Percentiles rank a stretch among this genome's conserved stretches.
Conservation (phyloP, 1,140 invertebrate species). For the Drosophila punjabiensis region DNA sequence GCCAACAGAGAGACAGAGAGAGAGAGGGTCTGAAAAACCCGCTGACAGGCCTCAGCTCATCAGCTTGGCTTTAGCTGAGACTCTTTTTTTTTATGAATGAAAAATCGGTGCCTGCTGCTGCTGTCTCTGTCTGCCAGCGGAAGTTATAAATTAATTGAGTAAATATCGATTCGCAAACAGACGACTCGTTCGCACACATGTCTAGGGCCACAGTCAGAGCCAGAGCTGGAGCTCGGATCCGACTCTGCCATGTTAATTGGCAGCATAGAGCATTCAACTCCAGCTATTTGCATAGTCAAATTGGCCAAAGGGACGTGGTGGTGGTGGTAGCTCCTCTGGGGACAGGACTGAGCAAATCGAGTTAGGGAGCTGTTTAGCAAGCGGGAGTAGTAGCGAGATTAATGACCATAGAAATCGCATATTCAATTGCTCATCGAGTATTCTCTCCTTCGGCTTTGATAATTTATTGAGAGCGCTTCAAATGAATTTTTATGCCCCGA, state of each 20-base stretch:
- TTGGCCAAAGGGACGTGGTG: conserved; percentile 42
- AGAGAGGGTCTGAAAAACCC: conserved; percentile 48
- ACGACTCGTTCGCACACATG: conserved; percentile 23
- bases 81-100: conserved; percentile 72
- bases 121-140: conserved; percentile 57
- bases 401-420: conserved; percentile 76
- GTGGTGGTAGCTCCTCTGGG: background rate
- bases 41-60: conserved; percentile 74
- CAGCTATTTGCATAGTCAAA: conserved; percentile 76
- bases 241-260: conserved; percentile 66
- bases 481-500: conserved; percentile 64
- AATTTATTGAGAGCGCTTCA: conserved; percentile 77
- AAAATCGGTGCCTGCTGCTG: conserved; percentile 60
- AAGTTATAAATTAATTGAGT: conserved; percentile 84
- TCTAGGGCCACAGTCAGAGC: conserved; percentile 21
- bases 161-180: conserved; percentile 75
- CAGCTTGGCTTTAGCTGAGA: conserved; percentile 39
- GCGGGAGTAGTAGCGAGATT: conserved; percentile 50
- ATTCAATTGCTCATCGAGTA: conserved; percentile 71
- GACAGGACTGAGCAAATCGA: conserved; percentile 8
- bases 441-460: conserved; percentile 71
- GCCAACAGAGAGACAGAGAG: conserved; percentile 15
- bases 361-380: conserved; percentile 47
- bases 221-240: background rate
- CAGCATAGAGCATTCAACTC: conserved; percentile 58